A percentile compares a stretch with the other conserved stretches of the same genome.
These are phyloP conservation scores for Papilio elwesi DNA, from an alignment of 2,888 invertebrate species.

Conservation along the genomic window DNA sequence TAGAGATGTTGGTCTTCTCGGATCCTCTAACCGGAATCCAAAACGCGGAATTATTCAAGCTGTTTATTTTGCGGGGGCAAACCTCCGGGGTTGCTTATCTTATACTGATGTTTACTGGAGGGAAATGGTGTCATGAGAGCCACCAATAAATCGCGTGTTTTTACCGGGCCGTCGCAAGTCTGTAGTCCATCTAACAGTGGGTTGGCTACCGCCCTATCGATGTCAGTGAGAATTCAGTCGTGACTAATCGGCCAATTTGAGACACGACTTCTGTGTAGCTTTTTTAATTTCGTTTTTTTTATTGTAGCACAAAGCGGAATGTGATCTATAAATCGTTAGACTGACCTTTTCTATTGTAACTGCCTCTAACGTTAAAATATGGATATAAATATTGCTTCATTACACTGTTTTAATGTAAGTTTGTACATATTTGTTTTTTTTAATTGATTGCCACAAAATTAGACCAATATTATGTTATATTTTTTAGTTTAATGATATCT, in stretches of 20 bases:
- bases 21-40: too few species aligned
- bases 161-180: neutral
- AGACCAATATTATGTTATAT: too few species aligned
- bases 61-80: too few species aligned
- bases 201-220: conserved; percentile 46
- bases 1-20: too few species aligned
- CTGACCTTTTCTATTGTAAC: conserved; percentile 34
- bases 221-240: conserved; percentile 52
- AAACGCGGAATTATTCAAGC: too few species aligned
- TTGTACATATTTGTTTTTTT: neutral
- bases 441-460: too few species aligned
- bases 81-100: neutral
- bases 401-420: neutral
- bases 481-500: too few species aligned
- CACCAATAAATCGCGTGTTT: neutral
- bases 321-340: conserved; percentile 22
- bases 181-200: conserved; percentile 35
- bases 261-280: conserved; percentile 40
- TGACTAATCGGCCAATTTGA: conserved; percentile 66
- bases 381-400: conserved; percentile 20
- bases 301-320: conserved; percentile 24
- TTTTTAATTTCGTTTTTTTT: conserved; percentile 42
- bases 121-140: neutral
- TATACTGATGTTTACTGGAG: neutral
- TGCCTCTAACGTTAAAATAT: conserved; percentile 3